Base-by-base conservation (phyloP, 2,888 invertebrate species). In the Orthosia gothica region DNA sequence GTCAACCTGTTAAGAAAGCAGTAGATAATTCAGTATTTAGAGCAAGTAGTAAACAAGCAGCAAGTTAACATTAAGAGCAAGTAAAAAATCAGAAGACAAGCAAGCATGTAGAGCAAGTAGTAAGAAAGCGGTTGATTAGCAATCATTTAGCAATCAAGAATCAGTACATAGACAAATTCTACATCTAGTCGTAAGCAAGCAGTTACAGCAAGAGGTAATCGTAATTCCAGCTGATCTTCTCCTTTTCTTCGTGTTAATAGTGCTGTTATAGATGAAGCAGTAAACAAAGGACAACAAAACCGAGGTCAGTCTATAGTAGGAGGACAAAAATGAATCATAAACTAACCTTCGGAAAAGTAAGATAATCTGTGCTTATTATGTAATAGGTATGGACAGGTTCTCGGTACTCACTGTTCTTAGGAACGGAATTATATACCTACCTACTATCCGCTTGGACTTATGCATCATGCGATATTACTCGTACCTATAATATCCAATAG, bases 391-490 rank as follows among this genome's bases (percentile, higher is more conserved):
- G 11, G 20, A 64, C 54, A 20, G 9, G 54, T 78, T 58, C 18
- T 40, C 18, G 40, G 20, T 54, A 26, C 63, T 64, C 58, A 45
- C 26, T 40, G 61, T 79, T 66, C 62, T 58, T 40, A 74, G 74
- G 80, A 79, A 76, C 62, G 32, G 76, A 76, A 62, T 23, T 55
- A 79, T 16, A 72, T 57, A 74, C n/a, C n/a, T n/a, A n/a, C n/a
- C n/a, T n/a, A n/a, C 23, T 57, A 62, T 72, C 32, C 55, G 50
- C 55, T 47, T 52, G 23, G 26, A 57, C 23, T n/a, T 40, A 79
- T 26, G 45, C 45, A 50, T 59, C n/a, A 50, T 26, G 20, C 15
- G 55, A 59, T 57, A 74, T 32, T 32, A 9, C 40, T 9, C 40
- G 40, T 40, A n/a, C n/a, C n/a, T n/a, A 58, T 55, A 47, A 40